Evolutionary conservation across 2,113 vertebrate species (phyloP), one percentile per base, ranked within the genome.

Genomic region (Isichthys henryi): DNA sequence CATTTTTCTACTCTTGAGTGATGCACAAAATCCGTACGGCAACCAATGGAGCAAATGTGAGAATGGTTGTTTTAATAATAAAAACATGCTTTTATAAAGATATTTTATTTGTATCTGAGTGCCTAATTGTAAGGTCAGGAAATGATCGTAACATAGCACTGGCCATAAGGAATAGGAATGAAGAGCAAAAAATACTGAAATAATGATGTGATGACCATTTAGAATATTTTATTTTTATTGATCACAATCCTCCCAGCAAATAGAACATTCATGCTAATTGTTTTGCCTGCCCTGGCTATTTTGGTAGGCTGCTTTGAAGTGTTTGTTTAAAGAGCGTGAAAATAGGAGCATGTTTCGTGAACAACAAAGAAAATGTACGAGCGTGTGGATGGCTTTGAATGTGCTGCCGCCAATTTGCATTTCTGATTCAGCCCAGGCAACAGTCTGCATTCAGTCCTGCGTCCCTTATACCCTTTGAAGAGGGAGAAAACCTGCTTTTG

Each of bases 301-400:
- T 89, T n/a, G 49, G 88, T 49, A 23, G 88, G 31, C 27, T 21
- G 50, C 17, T 35, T 74, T 56, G 31, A 23, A 83, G 17, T 89
- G 74, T 27, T 56, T 82, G 49, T 89, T 88, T 88, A 56, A 89
- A 53, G 49, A 89, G 50, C 19, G 7, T 52, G 66, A 35, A 58
- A 89, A 82, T 27, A 53, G 23, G 21, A 11, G 50, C 48, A 13
- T 45, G 49, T 74, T 39, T 53, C 49, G 8, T 4, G 31, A 77
- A 45, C 11, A 35, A 83, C 31, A 27, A 49, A 80, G 88, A 39
- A 45, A 74, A 31, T 21, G 74, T 8, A 88, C 7, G 66, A 88
- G 74, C 19, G 66, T 15, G 62, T 13, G 19, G 48, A 39, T 39
- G 46, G 49, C 46, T 52, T 39, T 27, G 88, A 10, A 49, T 74